Base-by-base conservation (phyloP, 2,888 invertebrate genomes). In the Calameuta pallipes region DNA sequence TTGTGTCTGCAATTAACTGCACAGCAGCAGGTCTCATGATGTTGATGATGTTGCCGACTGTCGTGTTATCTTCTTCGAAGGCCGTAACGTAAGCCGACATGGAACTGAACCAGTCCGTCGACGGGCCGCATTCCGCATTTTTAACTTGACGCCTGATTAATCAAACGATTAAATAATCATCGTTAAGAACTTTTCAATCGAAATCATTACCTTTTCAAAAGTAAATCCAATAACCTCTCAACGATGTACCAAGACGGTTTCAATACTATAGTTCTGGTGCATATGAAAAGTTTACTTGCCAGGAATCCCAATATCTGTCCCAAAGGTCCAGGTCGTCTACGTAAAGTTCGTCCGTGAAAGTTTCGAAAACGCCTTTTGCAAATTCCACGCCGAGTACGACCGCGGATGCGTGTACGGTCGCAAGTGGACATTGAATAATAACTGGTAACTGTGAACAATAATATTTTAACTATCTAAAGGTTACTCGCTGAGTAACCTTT, bases 1-100 rank as follows among this genome's bases (percentile, higher is more conserved):
- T 88, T 4, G 87, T 89, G 80, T 89, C 89, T n/a, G 87, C 82
- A 79, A 90, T 90, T 56, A 90, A 85, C 76, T 87, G 88, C 35
- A 90, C 85, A 12, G 86, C 86, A 31, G 85, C 83, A 3, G 89
- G 88, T 80, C 89, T 86, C 83, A 88, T 85, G 70, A 85, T 81
- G 69, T 78, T 82, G 79, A 89, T 87, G 73, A 90, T 85, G 77
- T 83, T 85, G 37, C 84, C 87, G 74, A 89, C 82, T 69, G 79
- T 79, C 74, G 87, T 84, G 76, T 82, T 82, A 77, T 88, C 87
- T 23, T 87, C 84, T 74, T 83, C 83, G 33, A 79, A 75, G 76
- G 81, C 75, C 35, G 81, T 79, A 74, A 82, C 83, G 74, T 81
- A 85, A 68, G 81, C 77, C 69, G 86, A 83, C 11, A 84, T 80